Percentiles rank a stretch among this genome's conserved stretches.
Evolutionary conservation across 2,113 vertebrate genomes (phyloP).

Genomic region (Casuarius casuarius): DNA sequence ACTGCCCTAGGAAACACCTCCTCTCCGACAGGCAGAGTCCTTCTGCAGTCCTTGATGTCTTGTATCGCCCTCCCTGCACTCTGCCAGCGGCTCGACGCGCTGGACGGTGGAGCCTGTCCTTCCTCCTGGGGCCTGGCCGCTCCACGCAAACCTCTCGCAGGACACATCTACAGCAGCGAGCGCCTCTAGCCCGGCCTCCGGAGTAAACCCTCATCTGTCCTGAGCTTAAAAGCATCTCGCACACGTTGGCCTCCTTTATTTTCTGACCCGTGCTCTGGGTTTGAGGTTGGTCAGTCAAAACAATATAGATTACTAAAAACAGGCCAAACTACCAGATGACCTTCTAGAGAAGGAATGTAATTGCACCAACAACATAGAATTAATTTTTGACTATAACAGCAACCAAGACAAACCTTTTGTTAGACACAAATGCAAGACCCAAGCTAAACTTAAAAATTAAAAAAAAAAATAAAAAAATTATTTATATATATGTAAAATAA

Average conservation of each 20-base stretch:
- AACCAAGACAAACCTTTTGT: fast-evolving
- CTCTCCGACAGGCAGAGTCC: neutral
- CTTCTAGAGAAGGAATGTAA: neutral
- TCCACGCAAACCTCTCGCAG: fast-evolving
- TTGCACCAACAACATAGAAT: neutral
- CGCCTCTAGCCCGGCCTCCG: neutral
- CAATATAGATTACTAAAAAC: neutral
- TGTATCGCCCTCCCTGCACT: fast-evolving
- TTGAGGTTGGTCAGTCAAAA: neutral
- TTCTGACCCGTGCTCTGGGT: neutral
- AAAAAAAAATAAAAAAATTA: no score
- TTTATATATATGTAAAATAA: no score
- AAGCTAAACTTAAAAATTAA: neutral
- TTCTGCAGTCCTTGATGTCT: neutral
- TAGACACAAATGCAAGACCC: neutral
- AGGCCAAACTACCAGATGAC: neutral
- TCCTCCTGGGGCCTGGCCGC: neutral
- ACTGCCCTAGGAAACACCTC: neutral
- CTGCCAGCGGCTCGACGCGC: neutral
- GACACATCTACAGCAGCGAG: neutral
- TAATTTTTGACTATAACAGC: neutral
- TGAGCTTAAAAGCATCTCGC: neutral
- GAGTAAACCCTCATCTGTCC: neutral
- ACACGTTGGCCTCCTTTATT: neutral
- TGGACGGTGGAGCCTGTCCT: neutral